phyloP scores from a whole-genome alignment of 2,888 invertebrate genomes.

The Atrina japonica region DNA sequence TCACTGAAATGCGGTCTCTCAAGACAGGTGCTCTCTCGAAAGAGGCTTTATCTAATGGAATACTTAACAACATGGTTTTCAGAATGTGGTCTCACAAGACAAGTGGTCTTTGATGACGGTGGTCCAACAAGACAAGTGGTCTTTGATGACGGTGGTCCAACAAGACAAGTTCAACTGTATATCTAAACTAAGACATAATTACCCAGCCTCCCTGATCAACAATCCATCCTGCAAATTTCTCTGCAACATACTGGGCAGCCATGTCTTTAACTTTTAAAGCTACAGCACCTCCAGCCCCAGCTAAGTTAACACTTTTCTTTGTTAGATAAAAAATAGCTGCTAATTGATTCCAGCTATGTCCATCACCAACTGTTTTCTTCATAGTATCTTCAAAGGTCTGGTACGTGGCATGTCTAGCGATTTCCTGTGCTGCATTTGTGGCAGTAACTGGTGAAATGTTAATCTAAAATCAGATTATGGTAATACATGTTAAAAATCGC shows the following conservation, averaged over 20 bases:
- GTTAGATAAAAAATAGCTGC: conserved; percentile 76
- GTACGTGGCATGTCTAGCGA: conserved; percentile 72
- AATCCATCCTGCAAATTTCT: conserved; percentile 78
- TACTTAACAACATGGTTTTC: too few species aligned
- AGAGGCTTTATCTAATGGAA: too few species aligned
- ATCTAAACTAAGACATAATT: conserved; percentile 55
- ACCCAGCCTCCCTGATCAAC: conserved; percentile 79
- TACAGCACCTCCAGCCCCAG: conserved; percentile 71
- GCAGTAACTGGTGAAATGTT: conserved; percentile 35
- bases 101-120: too few species aligned
- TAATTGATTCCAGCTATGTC: conserved; percentile 74
- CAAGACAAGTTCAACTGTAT: too few species aligned
- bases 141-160: too few species aligned
- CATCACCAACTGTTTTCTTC: conserved; percentile 67
- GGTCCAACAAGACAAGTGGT: too few species aligned
- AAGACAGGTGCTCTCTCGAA: too few species aligned
- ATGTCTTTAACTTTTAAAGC: conserved; percentile 76
- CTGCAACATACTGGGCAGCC: conserved; percentile 76
- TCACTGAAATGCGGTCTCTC: too few species aligned
- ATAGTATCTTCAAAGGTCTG: conserved; percentile 72
- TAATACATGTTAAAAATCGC: too few species aligned
- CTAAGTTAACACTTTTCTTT: conserved; percentile 70
- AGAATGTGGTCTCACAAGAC: too few species aligned
- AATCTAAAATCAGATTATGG: too few species aligned
- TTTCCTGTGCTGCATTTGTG: conserved; percentile 53